Conservation (phyloP, 2,888 invertebrate genomes). For the Drosophila seclusa region DNA sequence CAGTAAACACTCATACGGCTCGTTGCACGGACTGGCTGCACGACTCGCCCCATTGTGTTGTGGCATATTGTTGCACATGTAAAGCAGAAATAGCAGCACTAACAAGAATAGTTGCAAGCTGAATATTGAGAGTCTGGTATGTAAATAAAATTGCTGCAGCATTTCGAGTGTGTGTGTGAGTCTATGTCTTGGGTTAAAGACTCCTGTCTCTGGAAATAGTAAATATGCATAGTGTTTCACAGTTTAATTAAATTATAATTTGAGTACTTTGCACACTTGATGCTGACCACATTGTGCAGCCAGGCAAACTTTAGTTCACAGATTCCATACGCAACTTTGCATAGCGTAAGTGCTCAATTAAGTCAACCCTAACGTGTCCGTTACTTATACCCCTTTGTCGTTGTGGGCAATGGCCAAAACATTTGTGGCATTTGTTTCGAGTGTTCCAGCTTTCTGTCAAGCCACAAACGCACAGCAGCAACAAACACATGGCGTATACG, state of each 20-base stretch:
- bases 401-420: conserved; percentile 2
- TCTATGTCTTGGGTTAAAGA: conserved; percentile 28
- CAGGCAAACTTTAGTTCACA: conserved; percentile 35
- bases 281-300: conserved; percentile 17
- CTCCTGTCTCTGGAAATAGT: conserved; percentile 36
- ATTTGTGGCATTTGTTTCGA: conserved; percentile 19
- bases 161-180: background rate
- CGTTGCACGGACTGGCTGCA: conserved; percentile 77
- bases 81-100: conserved; percentile 37
- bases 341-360: conserved; percentile 51
- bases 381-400: conserved; percentile 22
- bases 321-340: conserved; percentile 30
- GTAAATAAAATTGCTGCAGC: conserved; percentile 18
- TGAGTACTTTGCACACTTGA: conserved; percentile 51
- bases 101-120: conserved; percentile 32
- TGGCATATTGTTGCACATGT: conserved; percentile 76
- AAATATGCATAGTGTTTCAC: conserved; percentile 57
- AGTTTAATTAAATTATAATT: conserved; percentile 79
- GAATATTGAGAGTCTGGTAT: conserved; percentile 41
- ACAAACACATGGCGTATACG: conserved; percentile 50
- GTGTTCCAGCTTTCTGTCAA: background rate
- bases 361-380: conserved; percentile 38
- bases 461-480: conserved; percentile 13
- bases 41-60: conserved; percentile 78
- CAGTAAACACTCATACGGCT: conserved; percentile 78